Conservation (phyloP, 2,888 invertebrate genomes). For the Luperina nickerlii region DNA sequence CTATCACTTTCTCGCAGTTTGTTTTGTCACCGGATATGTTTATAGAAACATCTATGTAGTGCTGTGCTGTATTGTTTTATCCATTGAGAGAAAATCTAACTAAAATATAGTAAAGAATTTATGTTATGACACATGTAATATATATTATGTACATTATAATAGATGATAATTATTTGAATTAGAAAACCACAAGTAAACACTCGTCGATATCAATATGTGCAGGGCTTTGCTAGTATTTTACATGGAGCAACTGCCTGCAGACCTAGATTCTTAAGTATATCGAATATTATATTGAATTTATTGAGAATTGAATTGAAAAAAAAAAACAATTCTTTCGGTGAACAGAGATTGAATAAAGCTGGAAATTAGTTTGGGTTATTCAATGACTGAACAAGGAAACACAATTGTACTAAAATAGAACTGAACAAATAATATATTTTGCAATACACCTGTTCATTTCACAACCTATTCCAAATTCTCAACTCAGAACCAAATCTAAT, state of each 20-base stretch:
- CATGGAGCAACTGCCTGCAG: too few relatives aligned
- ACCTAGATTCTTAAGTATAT: neutral
- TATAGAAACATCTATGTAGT: conserved; percentile 16
- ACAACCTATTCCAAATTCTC: neutral
- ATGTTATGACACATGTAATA: neutral
- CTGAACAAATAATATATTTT: neutral
- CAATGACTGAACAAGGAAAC: neutral
- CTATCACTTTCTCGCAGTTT: conserved; percentile 50
- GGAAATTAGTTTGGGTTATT: neutral
- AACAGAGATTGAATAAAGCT: neutral
- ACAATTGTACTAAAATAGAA: neutral
- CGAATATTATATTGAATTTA: neutral
- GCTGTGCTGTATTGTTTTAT: neutral
- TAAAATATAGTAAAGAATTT: neutral
- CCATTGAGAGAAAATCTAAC: neutral
- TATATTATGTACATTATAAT: too few relatives aligned
- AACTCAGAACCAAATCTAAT: neutral
- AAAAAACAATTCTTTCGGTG: neutral
- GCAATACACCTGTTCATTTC: neutral
- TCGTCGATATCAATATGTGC: neutral
- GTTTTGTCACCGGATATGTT: conserved; percentile 40
- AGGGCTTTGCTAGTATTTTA: neutral
- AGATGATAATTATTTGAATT: neutral
- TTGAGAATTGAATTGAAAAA: too few relatives aligned
- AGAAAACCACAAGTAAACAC: neutral